Conservation (phyloP, 1,140 invertebrate genomes). For the Dryas iulia region DNA sequence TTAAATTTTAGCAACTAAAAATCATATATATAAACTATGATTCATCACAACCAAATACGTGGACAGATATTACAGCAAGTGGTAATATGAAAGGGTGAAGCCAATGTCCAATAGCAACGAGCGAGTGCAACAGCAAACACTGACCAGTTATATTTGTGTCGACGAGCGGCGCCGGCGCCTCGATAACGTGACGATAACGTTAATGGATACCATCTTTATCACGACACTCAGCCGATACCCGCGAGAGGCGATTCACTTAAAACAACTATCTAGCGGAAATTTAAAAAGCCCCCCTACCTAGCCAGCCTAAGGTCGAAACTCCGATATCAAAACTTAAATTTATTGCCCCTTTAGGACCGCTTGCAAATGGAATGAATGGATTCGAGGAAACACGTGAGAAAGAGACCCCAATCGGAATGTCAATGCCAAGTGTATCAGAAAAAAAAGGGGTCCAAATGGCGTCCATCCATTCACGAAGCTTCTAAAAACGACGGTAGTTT, state of each 20-base stretch:
- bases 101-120: slow-evolving; percentile 12
- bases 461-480: slow-evolving; percentile 47
- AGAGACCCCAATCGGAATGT: slow-evolving; percentile 56
- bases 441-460: slow-evolving; percentile 45
- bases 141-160: slow-evolving; percentile 58
- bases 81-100: background rate
- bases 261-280: slow-evolving; percentile 24
- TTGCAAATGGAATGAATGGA: slow-evolving; percentile 64
- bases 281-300: slow-evolving; percentile 39
- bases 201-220: slow-evolving; percentile 73
- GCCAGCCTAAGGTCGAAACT: slow-evolving; percentile 43
- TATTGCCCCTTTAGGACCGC: slow-evolving; percentile 28
- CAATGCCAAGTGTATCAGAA: slow-evolving; percentile 53
- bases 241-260: slow-evolving; percentile 46
- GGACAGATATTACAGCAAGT: background rate
- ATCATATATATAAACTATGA: background rate
- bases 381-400: slow-evolving; percentile 69
- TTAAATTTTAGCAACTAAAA: background rate
- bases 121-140: slow-evolving; percentile 44
- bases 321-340: slow-evolving; percentile 16
- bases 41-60: background rate
- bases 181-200: slow-evolving; percentile 69
- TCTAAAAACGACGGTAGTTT: slow-evolving; percentile 18
- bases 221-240: slow-evolving; percentile 49
- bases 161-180: slow-evolving; percentile 66